Evolutionary conservation across 64 coral and sea anemone species (phyloP).

Genomic region (Stichodactyla mertensii): DNA sequence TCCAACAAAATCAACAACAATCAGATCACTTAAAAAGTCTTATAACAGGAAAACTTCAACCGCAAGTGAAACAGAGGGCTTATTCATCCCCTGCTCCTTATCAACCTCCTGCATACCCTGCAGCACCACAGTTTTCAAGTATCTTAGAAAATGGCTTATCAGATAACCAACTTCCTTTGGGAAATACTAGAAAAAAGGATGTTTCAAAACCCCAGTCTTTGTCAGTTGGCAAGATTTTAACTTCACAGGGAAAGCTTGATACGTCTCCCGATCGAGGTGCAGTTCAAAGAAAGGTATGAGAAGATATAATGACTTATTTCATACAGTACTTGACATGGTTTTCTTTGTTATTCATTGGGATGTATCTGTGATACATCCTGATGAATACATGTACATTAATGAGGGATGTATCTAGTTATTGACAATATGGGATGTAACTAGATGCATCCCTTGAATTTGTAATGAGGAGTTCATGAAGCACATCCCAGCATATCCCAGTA

Average conservation of each 20-base stretch:
- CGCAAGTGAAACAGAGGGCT: not conserved
- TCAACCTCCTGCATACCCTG: not conserved
- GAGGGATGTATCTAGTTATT: no score
- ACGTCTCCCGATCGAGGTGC: conserved; percentile 26
- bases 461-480: no score
- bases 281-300: conserved; percentile 49
- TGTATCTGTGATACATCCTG: no score
- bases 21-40: conserved; percentile 25
- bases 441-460: no score
- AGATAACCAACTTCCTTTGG: not conserved
- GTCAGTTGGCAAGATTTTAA: not conserved
- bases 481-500: no score
- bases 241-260: not conserved
- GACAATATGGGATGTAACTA: no score
- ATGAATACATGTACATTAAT: no score
- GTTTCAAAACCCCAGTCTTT: not conserved
- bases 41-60: not conserved
- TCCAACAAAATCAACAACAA: conserved; percentile 42
- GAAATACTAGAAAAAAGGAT: not conserved
- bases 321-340: no score
- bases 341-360: no score
- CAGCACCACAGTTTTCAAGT: not conserved
- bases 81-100: conserved; percentile 28
- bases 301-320: not conserved
- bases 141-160: conserved; percentile 16